Conservation (phyloP, 2,113 vertebrate genomes). For the Callocephalon fimbriatum region DNA sequence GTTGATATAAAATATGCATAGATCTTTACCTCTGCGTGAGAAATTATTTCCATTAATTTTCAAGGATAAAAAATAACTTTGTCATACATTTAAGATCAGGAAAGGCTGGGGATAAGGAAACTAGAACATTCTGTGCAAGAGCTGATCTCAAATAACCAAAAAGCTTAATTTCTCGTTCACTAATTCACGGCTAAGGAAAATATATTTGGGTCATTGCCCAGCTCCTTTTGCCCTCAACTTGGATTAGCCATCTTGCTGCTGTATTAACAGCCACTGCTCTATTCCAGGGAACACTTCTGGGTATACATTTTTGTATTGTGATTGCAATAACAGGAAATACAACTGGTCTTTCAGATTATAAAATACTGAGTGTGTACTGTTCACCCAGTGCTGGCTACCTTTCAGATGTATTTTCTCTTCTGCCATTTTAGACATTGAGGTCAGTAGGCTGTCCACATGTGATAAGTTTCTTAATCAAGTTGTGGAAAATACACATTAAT, state of each 20-base stretch:
- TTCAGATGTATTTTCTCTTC: neutral
- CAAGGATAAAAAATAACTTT: conserved; percentile 3
- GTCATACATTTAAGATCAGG: neutral
- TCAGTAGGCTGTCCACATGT: neutral
- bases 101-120: neutral
- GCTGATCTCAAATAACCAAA: neutral
- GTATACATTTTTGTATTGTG: neutral
- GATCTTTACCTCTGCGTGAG: neutral
- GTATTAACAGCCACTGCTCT: neutral
- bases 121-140: neutral
- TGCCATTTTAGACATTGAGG: neutral
- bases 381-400: neutral
- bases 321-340: conserved; percentile 29
- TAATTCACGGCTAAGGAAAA: conserved; percentile 12
- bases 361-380: neutral
- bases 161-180: neutral
- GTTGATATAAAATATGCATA: neutral
- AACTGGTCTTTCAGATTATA: neutral
- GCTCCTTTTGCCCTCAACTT: conserved; percentile 17
- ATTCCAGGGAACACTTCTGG: neutral
- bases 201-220: neutral
- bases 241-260: neutral
- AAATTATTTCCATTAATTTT: conserved; percentile 31
- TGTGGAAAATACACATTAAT: neutral
- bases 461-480: neutral